phyloP scores from a whole-genome alignment of 2,797 vertebrate species.

The Anas capensis region DNA sequence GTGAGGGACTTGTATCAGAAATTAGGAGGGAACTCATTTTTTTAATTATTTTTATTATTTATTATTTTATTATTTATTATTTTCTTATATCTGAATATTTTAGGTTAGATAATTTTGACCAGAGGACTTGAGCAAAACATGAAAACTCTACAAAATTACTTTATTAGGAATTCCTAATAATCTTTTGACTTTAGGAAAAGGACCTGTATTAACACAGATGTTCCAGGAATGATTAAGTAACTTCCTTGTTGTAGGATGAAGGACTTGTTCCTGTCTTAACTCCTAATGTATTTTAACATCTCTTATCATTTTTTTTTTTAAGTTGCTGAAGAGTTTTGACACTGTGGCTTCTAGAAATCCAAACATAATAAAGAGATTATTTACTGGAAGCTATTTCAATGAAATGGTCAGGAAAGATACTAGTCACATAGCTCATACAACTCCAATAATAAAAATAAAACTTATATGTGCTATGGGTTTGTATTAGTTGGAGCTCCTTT shows the following conservation, averaged over 20 bases:
- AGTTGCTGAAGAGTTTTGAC: not conserved
- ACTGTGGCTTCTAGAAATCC: not conserved
- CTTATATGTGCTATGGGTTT: not conserved
- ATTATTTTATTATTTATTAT: too few species aligned
- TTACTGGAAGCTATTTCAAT: not conserved
- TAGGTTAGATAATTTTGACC: not conserved
- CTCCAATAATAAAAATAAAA: not conserved
- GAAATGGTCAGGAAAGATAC: not conserved
- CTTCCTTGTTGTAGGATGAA: not conserved
- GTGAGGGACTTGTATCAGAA: too few species aligned
- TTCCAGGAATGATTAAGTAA: not conserved
- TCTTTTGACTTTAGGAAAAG: conserved; percentile 16
- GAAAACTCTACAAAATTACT: not conserved
- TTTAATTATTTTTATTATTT: not conserved
- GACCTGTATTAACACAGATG: conserved; percentile 14
- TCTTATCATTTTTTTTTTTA: not conserved
- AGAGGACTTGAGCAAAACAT: not conserved
- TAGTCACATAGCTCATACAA: not conserved
- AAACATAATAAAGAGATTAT: conserved; percentile 14
- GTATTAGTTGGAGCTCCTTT: conserved; percentile 3
- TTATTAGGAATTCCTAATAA: conserved; percentile 14
- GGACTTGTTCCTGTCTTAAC: not conserved
- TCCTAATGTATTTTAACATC: not conserved
- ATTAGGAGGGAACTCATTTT: not conserved
- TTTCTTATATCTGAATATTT: not conserved